phyloP scores from a whole-genome alignment of 2,888 invertebrate genomes.

The Heliconius ethilla region DNA sequence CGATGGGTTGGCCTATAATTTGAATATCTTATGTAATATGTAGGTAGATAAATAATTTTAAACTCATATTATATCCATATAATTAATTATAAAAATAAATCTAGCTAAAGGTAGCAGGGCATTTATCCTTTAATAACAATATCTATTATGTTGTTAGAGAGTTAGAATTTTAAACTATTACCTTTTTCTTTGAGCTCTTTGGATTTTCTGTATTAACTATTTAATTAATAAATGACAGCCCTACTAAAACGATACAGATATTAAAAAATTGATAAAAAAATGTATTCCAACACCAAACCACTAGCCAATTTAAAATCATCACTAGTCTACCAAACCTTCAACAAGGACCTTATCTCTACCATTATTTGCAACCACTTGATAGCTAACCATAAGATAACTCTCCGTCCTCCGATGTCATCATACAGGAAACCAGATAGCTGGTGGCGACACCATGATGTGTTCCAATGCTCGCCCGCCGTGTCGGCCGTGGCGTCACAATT shows the following conservation, averaged over 20 bases:
- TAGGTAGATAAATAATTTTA: background rate
- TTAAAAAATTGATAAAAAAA: no score
- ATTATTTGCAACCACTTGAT: conserved; percentile 5
- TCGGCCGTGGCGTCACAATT: conserved; percentile 59
- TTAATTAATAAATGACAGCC: no score
- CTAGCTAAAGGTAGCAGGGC: no score
- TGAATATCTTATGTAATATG: conserved; percentile 5
- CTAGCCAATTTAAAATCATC: background rate
- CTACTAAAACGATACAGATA: no score
- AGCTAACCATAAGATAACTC: conserved; percentile 20
- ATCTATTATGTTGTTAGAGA: no score
- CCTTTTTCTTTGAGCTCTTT: no score
- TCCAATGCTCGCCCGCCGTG: conserved; percentile 48
- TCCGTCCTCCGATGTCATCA: conserved; percentile 34
- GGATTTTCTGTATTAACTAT: no score
- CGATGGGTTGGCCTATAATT: conserved; percentile 2
- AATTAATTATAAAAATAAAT: background rate
- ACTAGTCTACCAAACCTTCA: background rate
- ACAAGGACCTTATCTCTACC: background rate
- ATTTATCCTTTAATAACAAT: no score
- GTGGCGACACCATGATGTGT: conserved; percentile 45
- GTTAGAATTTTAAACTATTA: no score
- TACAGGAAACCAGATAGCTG: conserved; percentile 43
- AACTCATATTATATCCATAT: background rate
- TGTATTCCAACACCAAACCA: background rate